Conservation (phyloP, 2,113 vertebrate species). For the Proterorhinus semilunaris region DNA sequence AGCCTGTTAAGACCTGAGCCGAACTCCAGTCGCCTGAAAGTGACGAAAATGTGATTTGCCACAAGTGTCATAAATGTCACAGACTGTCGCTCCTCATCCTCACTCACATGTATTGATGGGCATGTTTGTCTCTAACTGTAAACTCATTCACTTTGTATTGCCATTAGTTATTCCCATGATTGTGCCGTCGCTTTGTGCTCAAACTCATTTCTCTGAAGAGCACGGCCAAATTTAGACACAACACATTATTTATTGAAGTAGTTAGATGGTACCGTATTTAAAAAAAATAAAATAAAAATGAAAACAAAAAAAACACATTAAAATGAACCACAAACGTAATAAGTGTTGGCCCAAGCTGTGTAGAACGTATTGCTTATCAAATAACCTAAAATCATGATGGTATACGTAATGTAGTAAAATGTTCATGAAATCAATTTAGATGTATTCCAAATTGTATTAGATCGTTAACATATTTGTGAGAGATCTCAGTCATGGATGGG, state of each 20-base stretch:
- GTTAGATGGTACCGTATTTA: not conserved
- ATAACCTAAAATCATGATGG: too few species aligned
- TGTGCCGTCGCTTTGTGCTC: not conserved
- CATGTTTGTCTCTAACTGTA: not conserved
- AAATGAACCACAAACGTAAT: not conserved
- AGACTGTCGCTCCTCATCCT: not conserved
- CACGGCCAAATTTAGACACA: slow-evolving; percentile 23
- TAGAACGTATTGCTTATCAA: too few species aligned
- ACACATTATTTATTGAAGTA: not conserved
- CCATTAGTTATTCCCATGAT: not conserved
- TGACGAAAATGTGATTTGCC: not conserved
- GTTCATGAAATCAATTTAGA: too few species aligned
- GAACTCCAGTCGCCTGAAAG: not conserved
- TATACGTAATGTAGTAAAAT: too few species aligned
- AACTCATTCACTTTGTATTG: not conserved
- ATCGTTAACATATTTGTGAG: too few species aligned
- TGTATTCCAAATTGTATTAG: too few species aligned
- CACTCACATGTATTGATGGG: not conserved
- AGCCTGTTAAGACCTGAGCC: not conserved
- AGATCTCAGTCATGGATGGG: too few species aligned
- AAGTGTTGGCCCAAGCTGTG: too few species aligned
- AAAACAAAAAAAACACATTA: not conserved
- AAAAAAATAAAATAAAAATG: too few species aligned
- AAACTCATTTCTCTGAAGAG: slow-evolving; percentile 5
- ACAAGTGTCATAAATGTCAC: not conserved